These are phyloP conservation scores for Prolemur simus DNA, from an alignment of 2,113 vertebrate genomes.

Conservation along the genomic window DNA sequence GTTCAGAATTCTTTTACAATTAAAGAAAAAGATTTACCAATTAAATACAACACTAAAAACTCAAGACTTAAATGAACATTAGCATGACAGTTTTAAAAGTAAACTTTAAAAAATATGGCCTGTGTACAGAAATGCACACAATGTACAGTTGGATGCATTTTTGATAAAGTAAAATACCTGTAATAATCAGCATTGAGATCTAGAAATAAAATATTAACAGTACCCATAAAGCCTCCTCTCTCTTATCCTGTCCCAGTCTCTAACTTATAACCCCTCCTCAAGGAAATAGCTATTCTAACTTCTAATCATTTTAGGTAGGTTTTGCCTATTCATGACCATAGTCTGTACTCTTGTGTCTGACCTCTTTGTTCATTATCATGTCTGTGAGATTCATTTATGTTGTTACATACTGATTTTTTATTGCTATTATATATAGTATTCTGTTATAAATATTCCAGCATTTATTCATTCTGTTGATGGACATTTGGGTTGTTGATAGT, in stretches of 20 bases:
- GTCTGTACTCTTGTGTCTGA: background rate
- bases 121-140: background rate
- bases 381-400: background rate
- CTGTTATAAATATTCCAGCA: background rate
- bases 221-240: background rate
- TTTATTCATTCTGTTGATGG: background rate
- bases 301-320: background rate
- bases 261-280: background rate
- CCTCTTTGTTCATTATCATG: background rate
- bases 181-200: background rate
- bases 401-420: background rate
- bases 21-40: background rate
- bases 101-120: background rate
- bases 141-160: background rate
- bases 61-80: background rate
- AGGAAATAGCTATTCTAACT: background rate
- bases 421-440: background rate
- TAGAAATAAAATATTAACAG: constrained; percentile 10
- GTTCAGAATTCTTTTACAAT: background rate
- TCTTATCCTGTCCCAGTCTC: background rate
- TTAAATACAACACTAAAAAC: background rate
- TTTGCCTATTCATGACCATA: background rate
- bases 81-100: background rate
- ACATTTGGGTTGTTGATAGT: background rate
- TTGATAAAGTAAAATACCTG: background rate